phyloP scores from a whole-genome alignment of 2,888 invertebrate species.

The Eustalomyia histrio region DNA sequence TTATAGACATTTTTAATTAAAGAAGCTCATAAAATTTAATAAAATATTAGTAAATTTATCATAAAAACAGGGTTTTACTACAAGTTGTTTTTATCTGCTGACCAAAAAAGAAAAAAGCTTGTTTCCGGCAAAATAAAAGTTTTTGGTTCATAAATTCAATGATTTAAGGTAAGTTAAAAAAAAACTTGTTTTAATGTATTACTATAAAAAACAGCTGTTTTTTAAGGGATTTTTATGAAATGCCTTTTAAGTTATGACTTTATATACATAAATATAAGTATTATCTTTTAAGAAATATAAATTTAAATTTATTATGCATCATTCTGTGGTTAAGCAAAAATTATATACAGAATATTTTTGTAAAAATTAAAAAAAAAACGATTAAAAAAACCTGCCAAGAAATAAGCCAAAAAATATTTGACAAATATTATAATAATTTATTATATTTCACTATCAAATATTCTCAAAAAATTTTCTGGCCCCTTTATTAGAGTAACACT shows the following conservation, averaged over 20 bases:
- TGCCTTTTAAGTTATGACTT: background rate
- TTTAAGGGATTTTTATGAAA: background rate
- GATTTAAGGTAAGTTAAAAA: background rate
- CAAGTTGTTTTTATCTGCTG: background rate
- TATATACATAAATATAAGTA: background rate
- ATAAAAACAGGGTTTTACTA: background rate
- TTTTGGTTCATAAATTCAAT: background rate
- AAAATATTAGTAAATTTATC: background rate
- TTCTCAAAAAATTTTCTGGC: no score
- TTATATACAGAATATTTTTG: no score
- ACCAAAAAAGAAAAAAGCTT: background rate
- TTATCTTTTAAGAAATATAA: no score
- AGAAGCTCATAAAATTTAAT: background rate
- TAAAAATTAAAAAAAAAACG: no score
- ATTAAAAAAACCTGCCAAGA: no score
- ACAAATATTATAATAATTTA: no score
- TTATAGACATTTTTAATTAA: background rate
- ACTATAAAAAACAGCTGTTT: background rate
- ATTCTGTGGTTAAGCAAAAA: no score
- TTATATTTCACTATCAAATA: no score
- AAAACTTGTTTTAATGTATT: background rate
- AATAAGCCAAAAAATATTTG: no score
- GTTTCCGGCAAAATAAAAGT: constrained; percentile 1
- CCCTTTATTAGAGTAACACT: no score
- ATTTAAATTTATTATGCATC: no score